Base-by-base conservation (phyloP, 2,113 vertebrate species). In the Pollachius pollachius region DNA sequence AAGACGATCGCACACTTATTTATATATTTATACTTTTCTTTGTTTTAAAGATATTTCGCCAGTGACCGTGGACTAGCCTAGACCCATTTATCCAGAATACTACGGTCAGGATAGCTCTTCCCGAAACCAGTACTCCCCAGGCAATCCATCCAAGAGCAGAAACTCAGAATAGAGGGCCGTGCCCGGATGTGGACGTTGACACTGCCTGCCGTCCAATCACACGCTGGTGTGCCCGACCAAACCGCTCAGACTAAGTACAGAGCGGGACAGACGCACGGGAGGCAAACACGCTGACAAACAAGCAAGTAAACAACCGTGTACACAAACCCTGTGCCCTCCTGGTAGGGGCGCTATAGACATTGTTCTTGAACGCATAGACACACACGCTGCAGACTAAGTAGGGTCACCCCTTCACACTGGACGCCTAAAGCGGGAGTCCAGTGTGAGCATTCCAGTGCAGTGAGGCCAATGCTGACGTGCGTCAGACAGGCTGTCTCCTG, bases 401-500 rank as follows among this genome's bases (percentile, higher is more conserved):
- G 37, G 74, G 73, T 75, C 75, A 71, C 71, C 68, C 68, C 60
- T 66, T 77, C 56, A 18, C 64, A 70, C 63, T 25, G 25, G 30
- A 76, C 59, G 78, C 70, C 68, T 77, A 69, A 72, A 80, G 65
- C 48, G 17, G 41, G 25, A n/a, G 18, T 15, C 56, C 3, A 30
- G 16, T 37, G 4, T 5, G 74, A 77, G 75, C 78, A 84, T 84
- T 84, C 74, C 73, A 66, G 60, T 30, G 41, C 67, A 71, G 61
- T 73, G 65, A 71, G 25, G 73, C 65, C 73, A 76, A 65, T 48
- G 74, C 63, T 70, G 57, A 77, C 64, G 63, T 56, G 34, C 61
- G 69, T 67, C 74, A 78, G 71, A 68, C 60, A 25, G 68, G 65
- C 65, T 16, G 75, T 57, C 67, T 68, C 69, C 62, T 48, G 23